These are phyloP conservation scores for Pseudomugil tenellus DNA, from an alignment of 2,797 vertebrate species.

Conservation along the genomic window DNA sequence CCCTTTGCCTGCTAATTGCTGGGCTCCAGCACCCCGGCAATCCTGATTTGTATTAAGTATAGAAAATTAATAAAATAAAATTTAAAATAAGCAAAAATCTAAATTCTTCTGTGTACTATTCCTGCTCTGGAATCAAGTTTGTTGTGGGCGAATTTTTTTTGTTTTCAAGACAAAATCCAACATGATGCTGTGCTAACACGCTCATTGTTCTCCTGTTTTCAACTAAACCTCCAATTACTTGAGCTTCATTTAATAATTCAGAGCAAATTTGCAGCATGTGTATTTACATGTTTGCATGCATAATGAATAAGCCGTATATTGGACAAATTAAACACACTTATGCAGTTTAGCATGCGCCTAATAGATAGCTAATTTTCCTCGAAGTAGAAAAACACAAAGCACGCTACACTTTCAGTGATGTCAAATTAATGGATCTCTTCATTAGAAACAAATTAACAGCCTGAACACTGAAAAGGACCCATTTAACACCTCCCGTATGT, in stretches of 20 bases:
- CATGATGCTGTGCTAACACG: not conserved
- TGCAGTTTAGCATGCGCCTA: not conserved
- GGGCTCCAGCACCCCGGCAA: too few relatives aligned
- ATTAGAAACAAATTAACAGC: constrained; percentile 59
- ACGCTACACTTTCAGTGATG: constrained; percentile 13
- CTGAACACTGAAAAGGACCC: constrained; percentile 55
- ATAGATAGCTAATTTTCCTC: constrained; percentile 11
- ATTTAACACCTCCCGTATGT: constrained; percentile 53
- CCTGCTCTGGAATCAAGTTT: not conserved
- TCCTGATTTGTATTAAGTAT: too few relatives aligned
- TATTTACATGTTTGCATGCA: not conserved
- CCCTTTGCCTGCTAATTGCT: too few relatives aligned
- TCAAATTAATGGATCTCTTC: constrained; percentile 57
- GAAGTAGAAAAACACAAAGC: constrained; percentile 14
- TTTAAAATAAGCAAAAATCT: not conserved
- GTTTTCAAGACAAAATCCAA: not conserved
- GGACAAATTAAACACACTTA: constrained; percentile 4
- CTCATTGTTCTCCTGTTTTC: not conserved
- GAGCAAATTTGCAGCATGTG: not conserved
- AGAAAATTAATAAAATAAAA: too few relatives aligned
- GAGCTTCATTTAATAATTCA: not conserved
- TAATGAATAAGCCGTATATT: constrained; percentile 7
- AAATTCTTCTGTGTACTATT: not conserved
- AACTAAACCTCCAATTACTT: not conserved
- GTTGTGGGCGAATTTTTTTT: not conserved